A percentile compares a stretch with the other conserved stretches of the same genome.
Conservation (phyloP, 2,888 invertebrate species). For the Synergus laeviventris region DNA sequence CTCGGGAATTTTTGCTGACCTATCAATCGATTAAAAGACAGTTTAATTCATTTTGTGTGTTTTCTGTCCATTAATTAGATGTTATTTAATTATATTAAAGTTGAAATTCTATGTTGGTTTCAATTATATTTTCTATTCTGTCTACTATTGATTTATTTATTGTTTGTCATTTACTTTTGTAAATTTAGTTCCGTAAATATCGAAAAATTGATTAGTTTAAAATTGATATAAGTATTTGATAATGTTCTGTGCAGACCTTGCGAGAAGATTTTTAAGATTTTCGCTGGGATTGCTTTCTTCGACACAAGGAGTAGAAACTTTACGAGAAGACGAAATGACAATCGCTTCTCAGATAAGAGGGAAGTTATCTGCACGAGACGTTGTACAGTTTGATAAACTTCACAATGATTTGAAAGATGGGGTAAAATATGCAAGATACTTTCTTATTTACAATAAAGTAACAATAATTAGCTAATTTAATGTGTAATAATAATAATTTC, state of each 20-base stretch:
- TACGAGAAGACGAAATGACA: constrained; percentile 70
- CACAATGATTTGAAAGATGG: constrained; percentile 71
- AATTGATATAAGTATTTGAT: constrained; percentile 25
- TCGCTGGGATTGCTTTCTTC: constrained; percentile 70
- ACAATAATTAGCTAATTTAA: constrained; percentile 31
- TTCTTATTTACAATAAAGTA: background rate
- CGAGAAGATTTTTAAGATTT: constrained; percentile 67
- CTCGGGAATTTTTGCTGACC: background rate
- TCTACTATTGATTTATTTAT: background rate
- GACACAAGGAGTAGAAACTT: constrained; percentile 65
- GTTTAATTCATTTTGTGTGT: background rate
- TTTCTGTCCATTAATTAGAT: background rate
- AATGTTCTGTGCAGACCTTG: constrained; percentile 59
- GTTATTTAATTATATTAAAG: background rate
- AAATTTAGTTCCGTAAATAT: background rate
- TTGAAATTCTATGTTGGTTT: too few species aligned
- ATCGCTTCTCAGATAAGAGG: constrained; percentile 67
- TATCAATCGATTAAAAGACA: background rate
- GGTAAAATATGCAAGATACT: constrained; percentile 55
- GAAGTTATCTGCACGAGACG: constrained; percentile 67
- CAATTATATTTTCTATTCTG: too few species aligned
- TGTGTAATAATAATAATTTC: constrained; percentile 17
- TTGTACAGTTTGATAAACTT: constrained; percentile 69
- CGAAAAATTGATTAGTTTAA: background rate
- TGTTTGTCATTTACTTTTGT: background rate